These are phyloP conservation scores for Epinephelus cyanopodus DNA, from an alignment of 2,113 vertebrate species.

Conservation along the genomic window DNA sequence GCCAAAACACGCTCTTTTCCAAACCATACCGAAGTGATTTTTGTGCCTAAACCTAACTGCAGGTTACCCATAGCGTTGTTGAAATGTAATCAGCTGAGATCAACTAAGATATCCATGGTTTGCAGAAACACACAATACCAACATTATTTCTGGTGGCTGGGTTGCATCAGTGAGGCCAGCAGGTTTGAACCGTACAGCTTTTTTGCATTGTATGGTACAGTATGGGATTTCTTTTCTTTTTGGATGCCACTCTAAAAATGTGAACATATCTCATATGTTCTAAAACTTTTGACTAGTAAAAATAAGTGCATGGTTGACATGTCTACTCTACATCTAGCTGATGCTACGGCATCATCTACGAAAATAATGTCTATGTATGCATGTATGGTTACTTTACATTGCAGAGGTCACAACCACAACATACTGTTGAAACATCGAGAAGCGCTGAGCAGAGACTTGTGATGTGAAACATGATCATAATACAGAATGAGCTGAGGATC, in stretches of 20 bases:
- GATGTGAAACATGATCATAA: slow-evolving; percentile 24
- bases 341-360: slow-evolving; percentile 61
- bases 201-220: slow-evolving; percentile 32
- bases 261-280: slow-evolving; percentile 79
- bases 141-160: too few species aligned
- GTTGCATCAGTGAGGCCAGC: slow-evolving; percentile 1
- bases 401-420: slow-evolving; percentile 74
- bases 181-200: slow-evolving; percentile 19
- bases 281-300: slow-evolving; percentile 50
- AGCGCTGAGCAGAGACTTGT: slow-evolving; percentile 39
- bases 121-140: too few species aligned
- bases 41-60: too few species aligned
- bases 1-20: too few species aligned
- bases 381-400: slow-evolving; percentile 73
- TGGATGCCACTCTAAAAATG: slow-evolving; percentile 50
- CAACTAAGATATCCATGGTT: too few species aligned
- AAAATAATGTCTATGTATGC: slow-evolving; percentile 58
- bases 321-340: slow-evolving; percentile 71
- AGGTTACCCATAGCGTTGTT: too few species aligned
- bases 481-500: slow-evolving; percentile 45
- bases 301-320: slow-evolving; percentile 80
- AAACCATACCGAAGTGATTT: too few species aligned
- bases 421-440: slow-evolving; percentile 38
- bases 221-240: slow-evolving; percentile 36
- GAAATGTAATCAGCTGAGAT: too few species aligned